phyloP scores from a whole-genome alignment of 2,113 vertebrate genomes.

The Callospermophilus lateralis region DNA sequence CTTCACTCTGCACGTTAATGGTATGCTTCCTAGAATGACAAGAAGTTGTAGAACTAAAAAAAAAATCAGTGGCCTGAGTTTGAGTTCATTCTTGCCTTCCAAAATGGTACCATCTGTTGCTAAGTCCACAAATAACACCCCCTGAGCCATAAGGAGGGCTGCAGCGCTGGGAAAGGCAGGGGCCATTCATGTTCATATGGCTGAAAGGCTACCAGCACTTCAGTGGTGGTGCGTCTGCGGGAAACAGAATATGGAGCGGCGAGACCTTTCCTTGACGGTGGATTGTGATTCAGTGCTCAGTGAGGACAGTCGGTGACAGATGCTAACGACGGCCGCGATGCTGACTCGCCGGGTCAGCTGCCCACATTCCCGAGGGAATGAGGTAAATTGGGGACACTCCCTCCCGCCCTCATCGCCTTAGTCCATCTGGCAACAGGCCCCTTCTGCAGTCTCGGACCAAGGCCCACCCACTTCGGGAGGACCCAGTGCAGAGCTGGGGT shows the following conservation, averaged over 20 bases:
- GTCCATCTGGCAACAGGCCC: too few relatives aligned
- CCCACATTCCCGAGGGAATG: too few relatives aligned
- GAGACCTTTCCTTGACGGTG: not conserved
- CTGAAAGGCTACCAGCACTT: slow-evolving; percentile 35
- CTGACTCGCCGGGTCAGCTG: not conserved
- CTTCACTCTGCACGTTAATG: not conserved
- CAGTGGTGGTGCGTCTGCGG: not conserved
- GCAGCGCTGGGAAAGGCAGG: not conserved
- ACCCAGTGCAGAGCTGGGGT: not conserved
- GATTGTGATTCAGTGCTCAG: not conserved
- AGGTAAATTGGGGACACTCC: fast-evolving
- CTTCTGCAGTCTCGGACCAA: not conserved
- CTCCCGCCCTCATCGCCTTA: fast-evolving
- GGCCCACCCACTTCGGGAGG: not conserved
- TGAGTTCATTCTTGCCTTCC: slow-evolving; percentile 55
- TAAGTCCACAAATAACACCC: not conserved
- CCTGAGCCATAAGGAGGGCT: not conserved
- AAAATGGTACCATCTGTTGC: slow-evolving; percentile 45
- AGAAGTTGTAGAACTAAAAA: slow-evolving; percentile 60
- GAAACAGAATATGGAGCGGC: not conserved
- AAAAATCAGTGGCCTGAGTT: slow-evolving; percentile 1
- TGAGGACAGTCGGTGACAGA: not conserved
- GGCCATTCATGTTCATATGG: not conserved
- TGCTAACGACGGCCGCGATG: too few relatives aligned
- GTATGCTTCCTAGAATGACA: not conserved